Percentiles rank a stretch among this genome's conserved stretches.
Evolutionary conservation across 2,797 vertebrate species (phyloP).

Genomic region (Botia almorhae): DNA sequence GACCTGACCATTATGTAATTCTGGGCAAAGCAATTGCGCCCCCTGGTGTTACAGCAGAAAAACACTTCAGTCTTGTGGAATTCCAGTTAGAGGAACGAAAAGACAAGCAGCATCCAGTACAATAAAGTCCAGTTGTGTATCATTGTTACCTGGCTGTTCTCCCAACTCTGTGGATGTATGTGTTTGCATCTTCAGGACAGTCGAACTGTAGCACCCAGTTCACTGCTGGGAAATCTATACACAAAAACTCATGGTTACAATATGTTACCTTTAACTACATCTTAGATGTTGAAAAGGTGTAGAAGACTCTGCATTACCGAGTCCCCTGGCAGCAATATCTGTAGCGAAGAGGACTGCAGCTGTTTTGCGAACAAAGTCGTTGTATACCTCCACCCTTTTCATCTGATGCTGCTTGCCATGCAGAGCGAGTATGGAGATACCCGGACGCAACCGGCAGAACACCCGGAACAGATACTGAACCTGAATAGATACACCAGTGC

Average conservation of each 20-base stretch:
- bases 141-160: constrained; percentile 88
- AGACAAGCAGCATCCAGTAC: neutral
- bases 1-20: neutral
- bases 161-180: constrained; percentile 95
- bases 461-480: constrained; percentile 91
- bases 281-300: neutral
- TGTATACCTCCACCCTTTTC: constrained; percentile 97
- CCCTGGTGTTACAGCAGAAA: constrained; percentile 43
- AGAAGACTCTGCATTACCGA: constrained; percentile 74
- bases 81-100: neutral
- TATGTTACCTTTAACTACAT: neutral
- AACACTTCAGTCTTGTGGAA: neutral
- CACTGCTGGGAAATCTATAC: constrained; percentile 91
- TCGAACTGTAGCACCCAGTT: constrained; percentile 98
- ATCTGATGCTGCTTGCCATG: constrained; percentile 96
- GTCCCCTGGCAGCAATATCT: constrained; percentile 92
- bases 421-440: constrained; percentile 89
- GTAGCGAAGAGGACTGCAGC: constrained; percentile 93
- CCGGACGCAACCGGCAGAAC: constrained; percentile 92
- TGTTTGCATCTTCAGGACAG: constrained; percentile 96
- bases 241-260: neutral
- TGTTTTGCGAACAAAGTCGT: constrained; percentile 88
- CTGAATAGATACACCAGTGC: constrained; percentile 61
- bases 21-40: constrained; percentile 49
- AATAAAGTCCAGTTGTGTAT: neutral